phyloP scores from a whole-genome alignment of 2,888 invertebrate genomes.

The Neocrepidodera transversa region DNA sequence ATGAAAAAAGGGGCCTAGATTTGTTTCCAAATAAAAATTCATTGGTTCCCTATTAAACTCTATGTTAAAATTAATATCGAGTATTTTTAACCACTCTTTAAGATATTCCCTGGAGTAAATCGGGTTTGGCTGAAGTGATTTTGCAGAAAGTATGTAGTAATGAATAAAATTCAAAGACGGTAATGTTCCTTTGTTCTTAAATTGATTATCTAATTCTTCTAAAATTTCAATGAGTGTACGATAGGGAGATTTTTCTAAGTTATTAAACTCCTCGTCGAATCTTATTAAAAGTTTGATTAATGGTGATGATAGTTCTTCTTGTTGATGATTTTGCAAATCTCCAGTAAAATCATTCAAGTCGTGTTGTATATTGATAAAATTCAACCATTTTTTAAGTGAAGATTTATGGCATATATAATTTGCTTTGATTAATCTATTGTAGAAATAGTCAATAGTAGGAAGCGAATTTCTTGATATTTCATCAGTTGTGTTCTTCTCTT shows the following conservation, averaged over 20 bases:
- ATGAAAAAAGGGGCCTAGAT: too few species aligned
- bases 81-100: slow-evolving; percentile 4
- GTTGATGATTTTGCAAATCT: background rate
- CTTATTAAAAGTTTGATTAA: background rate
- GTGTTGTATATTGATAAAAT: background rate
- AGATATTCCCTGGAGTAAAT: background rate
- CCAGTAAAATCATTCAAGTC: background rate
- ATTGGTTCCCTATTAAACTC: background rate
- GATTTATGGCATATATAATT: background rate
- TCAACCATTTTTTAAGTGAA: background rate
- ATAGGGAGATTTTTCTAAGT: background rate
- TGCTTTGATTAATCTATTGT: background rate
- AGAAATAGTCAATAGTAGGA: background rate
- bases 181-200: background rate
- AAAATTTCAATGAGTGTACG: background rate
- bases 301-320: background rate
- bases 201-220: background rate
- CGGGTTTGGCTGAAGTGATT: background rate
- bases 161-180: slow-evolving; percentile 5
- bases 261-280: background rate
- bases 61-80: background rate
- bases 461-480: too few species aligned
- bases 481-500: too few species aligned
- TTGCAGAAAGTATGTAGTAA: background rate
- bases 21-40: background rate